Percentiles rank a stretch among this genome's conserved stretches.
phyloP scores from a whole-genome alignment of 35 echinoderm and acorn worm species.

The Apostichopus californicus region DNA sequence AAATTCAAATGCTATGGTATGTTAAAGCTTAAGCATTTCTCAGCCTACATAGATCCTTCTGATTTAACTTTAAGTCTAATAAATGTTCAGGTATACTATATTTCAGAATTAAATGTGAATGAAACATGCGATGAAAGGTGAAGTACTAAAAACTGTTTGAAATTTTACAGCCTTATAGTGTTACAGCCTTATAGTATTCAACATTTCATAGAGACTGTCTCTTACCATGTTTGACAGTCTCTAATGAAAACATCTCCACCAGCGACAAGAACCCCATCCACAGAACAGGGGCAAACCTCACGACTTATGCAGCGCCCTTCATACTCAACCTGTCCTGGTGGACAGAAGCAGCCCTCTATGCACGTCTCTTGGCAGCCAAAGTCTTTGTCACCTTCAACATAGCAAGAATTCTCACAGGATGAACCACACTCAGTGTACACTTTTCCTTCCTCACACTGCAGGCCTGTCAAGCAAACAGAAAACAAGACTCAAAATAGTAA shows the following conservation, averaged over 20 bases:
- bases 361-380: slow-evolving; percentile 49
- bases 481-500: no score
- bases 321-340: slow-evolving; percentile 47
- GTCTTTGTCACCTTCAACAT: slow-evolving; percentile 11
- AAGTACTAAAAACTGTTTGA: no score
- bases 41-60: no score
- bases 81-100: no score
- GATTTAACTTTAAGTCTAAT: no score
- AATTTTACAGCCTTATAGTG: no score
- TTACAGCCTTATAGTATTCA: no score
- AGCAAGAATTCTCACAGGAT: slow-evolving; percentile 57
- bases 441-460: slow-evolving; percentile 67
- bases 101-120: no score
- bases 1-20: no score
- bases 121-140: no score
- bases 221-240: slow-evolving; percentile 51
- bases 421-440: slow-evolving; percentile 72
- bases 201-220: not conserved
- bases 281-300: slow-evolving; percentile 46
- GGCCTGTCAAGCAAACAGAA: slow-evolving; percentile 38
- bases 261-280: slow-evolving; percentile 15
- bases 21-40: no score
- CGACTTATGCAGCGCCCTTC: slow-evolving; percentile 46
- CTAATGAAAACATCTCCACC: slow-evolving; percentile 39
- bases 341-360: slow-evolving; percentile 81